Percentiles rank a stretch among this genome's conserved stretches.
These are phyloP conservation scores for Ommatoiulus sabulosus DNA, from an alignment of 2,888 invertebrate species.

Conservation along the genomic window DNA sequence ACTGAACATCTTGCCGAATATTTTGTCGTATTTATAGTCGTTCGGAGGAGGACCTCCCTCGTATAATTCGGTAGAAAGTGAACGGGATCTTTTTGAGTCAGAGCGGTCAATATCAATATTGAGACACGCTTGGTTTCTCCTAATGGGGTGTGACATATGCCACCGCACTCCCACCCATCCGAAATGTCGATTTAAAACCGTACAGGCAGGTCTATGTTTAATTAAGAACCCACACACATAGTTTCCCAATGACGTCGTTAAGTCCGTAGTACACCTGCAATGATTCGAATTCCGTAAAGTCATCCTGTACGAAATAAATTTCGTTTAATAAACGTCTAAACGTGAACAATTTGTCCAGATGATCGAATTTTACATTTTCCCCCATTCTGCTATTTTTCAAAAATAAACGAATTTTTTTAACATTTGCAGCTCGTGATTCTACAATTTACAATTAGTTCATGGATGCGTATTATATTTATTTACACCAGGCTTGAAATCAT, in stretches of 20 bases:
- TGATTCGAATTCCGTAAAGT: background rate
- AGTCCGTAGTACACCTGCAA: background rate
- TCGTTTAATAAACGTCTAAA: too few relatives aligned
- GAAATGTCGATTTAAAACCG: background rate
- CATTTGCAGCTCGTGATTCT: too few relatives aligned
- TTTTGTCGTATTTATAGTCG: constrained; percentile 9
- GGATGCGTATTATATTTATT: too few relatives aligned
- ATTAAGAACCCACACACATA: background rate
- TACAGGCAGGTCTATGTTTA: background rate
- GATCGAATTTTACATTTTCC: too few relatives aligned
- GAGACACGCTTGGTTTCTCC: background rate
- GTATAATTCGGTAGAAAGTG: background rate
- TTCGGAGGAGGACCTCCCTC: background rate
- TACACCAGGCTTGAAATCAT: too few relatives aligned
- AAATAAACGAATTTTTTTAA: too few relatives aligned
- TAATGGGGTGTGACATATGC: background rate
- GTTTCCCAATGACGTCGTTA: background rate
- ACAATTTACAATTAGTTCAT: too few relatives aligned
- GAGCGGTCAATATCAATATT: background rate
- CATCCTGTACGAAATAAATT: too few relatives aligned
- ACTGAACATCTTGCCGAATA: background rate
- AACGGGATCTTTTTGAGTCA: constrained; percentile 4
- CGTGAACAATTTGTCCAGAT: too few relatives aligned
- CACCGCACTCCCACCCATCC: background rate
- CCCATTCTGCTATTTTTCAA: too few relatives aligned